Percentiles rank a stretch among this genome's conserved stretches.
phyloP scores from a whole-genome alignment of 2,113 vertebrate species.

The Corythaixoides concolor region DNA sequence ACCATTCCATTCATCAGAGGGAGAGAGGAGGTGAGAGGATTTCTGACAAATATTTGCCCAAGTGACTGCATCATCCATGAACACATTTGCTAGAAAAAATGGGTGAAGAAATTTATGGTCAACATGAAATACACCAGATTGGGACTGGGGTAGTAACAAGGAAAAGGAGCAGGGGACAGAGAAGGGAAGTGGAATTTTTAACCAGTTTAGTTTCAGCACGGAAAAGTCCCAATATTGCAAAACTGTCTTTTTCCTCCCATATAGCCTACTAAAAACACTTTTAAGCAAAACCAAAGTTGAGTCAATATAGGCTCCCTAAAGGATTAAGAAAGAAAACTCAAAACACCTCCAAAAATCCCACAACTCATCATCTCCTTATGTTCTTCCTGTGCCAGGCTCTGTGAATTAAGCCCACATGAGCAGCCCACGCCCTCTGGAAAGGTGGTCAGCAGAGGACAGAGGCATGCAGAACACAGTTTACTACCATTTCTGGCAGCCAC shows the following conservation, averaged over 20 bases:
- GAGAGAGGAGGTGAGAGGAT: conserved; percentile 7
- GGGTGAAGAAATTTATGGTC: background rate
- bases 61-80: background rate
- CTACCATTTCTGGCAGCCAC: background rate
- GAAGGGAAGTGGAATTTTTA: background rate
- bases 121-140: background rate
- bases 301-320: background rate
- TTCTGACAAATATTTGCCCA: conserved; percentile 65
- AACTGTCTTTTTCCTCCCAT: background rate
- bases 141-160: background rate
- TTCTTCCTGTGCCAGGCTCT: background rate
- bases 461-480: background rate
- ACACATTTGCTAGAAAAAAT: background rate
- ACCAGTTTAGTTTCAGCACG: background rate
- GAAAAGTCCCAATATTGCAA: background rate
- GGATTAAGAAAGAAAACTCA: background rate
- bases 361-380: background rate
- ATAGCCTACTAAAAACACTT: background rate
- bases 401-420: background rate
- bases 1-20: conserved; percentile 62
- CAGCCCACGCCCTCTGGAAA: background rate
- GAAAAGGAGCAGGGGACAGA: background rate
- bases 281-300: background rate
- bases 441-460: background rate
- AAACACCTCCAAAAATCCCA: background rate